These are phyloP conservation scores for Drosophila barbarae DNA, from an alignment of 2,888 invertebrate species.

Conservation along the genomic window DNA sequence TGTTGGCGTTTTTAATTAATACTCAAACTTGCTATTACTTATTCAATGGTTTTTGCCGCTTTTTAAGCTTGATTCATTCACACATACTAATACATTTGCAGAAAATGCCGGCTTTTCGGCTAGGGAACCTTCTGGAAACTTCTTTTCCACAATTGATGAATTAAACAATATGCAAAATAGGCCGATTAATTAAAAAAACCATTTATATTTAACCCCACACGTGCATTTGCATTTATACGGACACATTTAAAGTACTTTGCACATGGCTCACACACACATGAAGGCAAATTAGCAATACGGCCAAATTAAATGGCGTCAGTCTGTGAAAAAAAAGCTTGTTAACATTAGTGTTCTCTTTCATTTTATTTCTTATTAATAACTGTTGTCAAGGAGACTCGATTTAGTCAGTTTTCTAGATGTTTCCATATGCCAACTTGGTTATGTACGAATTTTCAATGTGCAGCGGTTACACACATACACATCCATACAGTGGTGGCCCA, in stretches of 20 bases:
- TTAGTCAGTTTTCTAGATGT: conserved; percentile 9
- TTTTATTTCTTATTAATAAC: neutral
- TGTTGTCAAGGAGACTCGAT: conserved; percentile 6
- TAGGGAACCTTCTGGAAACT: conserved; percentile 31
- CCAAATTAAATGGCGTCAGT: conserved; percentile 9
- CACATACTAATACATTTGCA: neutral
- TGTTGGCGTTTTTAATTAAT: neutral
- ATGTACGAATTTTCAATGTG: conserved; percentile 19
- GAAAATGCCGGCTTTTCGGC: conserved; percentile 6
- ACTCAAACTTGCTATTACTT: neutral
- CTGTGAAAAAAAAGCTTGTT: neutral
- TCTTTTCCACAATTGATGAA: conserved; percentile 9
- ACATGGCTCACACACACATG: conserved; percentile 1
- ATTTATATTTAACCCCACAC: neutral
- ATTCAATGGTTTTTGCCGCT: conserved; percentile 5
- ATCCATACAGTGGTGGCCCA: conserved; percentile 1
- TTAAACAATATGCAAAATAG: neutral
- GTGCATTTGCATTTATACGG: conserved; percentile 9
- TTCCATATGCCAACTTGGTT: conserved; percentile 14
- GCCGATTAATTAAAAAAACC: conserved; percentile 10
- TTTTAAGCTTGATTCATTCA: conserved; percentile 4
- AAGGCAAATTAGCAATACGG: neutral
- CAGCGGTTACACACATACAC: neutral
- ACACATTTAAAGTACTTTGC: neutral
- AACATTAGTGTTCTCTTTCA: neutral